phyloP scores from a whole-genome alignment of 2,797 vertebrate species.

The Tauraco hartlaubi region DNA sequence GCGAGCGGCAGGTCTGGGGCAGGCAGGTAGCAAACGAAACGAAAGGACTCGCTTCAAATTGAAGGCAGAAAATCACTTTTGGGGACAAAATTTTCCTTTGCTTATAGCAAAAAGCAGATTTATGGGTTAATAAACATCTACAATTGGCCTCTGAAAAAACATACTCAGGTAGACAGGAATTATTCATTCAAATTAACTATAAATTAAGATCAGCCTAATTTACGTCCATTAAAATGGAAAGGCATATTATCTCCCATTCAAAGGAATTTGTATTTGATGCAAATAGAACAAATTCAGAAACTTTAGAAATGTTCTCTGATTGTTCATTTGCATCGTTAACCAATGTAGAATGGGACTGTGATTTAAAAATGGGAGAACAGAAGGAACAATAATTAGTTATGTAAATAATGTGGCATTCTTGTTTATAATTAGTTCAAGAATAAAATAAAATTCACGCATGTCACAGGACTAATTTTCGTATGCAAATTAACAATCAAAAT shows the following conservation, averaged over 20 bases:
- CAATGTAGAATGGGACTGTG: conserved; percentile 70
- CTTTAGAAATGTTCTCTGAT: conserved; percentile 82
- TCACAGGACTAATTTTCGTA: conserved; percentile 97
- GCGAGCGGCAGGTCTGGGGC: accelerated
- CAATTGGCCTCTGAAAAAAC: conserved; percentile 74
- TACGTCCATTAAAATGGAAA: conserved; percentile 86
- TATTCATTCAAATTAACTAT: conserved; percentile 86
- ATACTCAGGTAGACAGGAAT: conserved; percentile 84
- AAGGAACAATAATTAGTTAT: conserved; percentile 99
- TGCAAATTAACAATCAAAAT: conserved; percentile 99
- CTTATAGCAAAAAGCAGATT: conserved; percentile 65
- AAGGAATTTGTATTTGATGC: conserved; percentile 85
- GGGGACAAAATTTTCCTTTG: conserved; percentile 7
- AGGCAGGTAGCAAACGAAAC: accelerated
- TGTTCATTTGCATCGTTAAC: conserved; percentile 83
- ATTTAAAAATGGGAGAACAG: conserved; percentile 91
- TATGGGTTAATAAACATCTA: conserved; percentile 83
- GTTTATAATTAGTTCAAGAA: conserved; percentile 98
- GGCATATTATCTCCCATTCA: conserved; percentile 81
- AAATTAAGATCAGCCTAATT: conserved; percentile 88
- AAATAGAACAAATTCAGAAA: conserved; percentile 84
- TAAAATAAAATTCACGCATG: conserved; percentile 92
- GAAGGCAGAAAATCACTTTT: background rate
- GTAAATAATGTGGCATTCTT: conserved; percentile 99
- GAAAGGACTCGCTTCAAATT: background rate